These are phyloP conservation scores for Cerceris ruficornis DNA, from an alignment of 2,888 invertebrate genomes.

Conservation along the genomic window DNA sequence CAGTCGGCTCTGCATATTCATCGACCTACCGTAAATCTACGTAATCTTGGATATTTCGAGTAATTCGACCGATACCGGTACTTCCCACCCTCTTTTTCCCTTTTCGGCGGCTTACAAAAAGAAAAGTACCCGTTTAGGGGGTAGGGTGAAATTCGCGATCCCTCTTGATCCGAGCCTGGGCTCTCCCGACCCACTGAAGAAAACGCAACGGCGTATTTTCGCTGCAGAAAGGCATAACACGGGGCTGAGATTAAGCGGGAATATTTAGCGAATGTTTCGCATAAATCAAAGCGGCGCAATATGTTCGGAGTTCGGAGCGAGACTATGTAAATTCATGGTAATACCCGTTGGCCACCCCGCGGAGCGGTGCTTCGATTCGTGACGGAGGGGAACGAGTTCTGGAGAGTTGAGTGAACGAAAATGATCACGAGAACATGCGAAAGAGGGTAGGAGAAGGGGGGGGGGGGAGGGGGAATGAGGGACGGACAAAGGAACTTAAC, in stretches of 20 bases:
- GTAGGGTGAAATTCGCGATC: conserved; percentile 32
- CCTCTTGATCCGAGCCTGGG: conserved; percentile 9
- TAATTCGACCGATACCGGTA: too few species aligned
- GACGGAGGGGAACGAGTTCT: conserved; percentile 26
- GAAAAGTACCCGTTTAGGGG: neutral
- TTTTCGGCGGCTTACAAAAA: conserved; percentile 25
- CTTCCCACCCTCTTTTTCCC: conserved; percentile 14
- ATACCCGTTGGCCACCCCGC: conserved; percentile 74
- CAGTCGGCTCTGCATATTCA: too few species aligned
- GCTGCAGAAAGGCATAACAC: conserved; percentile 46
- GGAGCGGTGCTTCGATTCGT: conserved; percentile 72
- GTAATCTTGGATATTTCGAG: too few species aligned
- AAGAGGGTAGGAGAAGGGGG: conserved; percentile 17
- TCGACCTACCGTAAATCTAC: too few species aligned
- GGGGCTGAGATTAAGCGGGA: conserved; percentile 77
- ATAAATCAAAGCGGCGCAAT: conserved; percentile 80
- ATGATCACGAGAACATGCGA: conserved; percentile 48
- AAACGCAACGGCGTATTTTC: conserved; percentile 53
- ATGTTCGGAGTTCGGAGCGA: conserved; percentile 75
- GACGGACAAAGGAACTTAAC: neutral
- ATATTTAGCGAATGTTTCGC: conserved; percentile 80
- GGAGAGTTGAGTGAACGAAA: conserved; percentile 45
- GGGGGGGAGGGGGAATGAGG: neutral
- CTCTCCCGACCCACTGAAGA: conserved; percentile 27
- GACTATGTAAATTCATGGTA: conserved; percentile 81